phyloP scores from a whole-genome alignment of 2,888 invertebrate genomes.

The Ceratothoa steindachneri region DNA sequence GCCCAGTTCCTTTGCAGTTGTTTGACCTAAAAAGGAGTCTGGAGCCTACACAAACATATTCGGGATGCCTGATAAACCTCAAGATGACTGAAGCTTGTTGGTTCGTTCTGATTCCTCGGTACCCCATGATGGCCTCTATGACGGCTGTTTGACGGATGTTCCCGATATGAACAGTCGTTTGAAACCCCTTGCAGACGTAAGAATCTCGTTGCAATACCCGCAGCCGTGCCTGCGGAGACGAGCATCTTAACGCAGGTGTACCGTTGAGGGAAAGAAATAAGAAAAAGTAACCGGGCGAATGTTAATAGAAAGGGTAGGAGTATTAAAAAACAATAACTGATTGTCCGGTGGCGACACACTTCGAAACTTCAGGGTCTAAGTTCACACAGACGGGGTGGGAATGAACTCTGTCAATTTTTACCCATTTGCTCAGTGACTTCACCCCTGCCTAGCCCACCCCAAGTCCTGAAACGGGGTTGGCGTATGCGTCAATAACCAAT shows the following conservation, averaged over 20 bases:
- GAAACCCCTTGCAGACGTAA: slow-evolving; percentile 22
- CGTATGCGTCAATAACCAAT: too few relatives aligned
- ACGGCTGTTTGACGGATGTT: slow-evolving; percentile 89
- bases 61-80: slow-evolving; percentile 82
- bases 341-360: too few relatives aligned
- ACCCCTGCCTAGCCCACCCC: too few relatives aligned
- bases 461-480: too few relatives aligned
- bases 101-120: slow-evolving; percentile 64
- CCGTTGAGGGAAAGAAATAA: too few relatives aligned
- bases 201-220: slow-evolving; percentile 27
- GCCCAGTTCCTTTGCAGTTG: slow-evolving; percentile 78
- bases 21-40: slow-evolving; percentile 78
- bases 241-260: neutral
- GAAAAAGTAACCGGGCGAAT: too few relatives aligned
- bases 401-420: too few relatives aligned
- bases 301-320: too few relatives aligned
- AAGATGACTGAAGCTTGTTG: slow-evolving; percentile 80
- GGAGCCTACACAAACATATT: slow-evolving; percentile 75
- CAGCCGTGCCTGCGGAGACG: slow-evolving; percentile 11
- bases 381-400: too few relatives aligned
- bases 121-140: slow-evolving; percentile 42
- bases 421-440: too few relatives aligned
- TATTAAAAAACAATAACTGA: too few relatives aligned
- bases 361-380: too few relatives aligned
- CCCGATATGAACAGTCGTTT: slow-evolving; percentile 84